Evolutionary conservation across 2,113 vertebrate genomes (phyloP).

Genomic region (Corydoras maculifer): DNA sequence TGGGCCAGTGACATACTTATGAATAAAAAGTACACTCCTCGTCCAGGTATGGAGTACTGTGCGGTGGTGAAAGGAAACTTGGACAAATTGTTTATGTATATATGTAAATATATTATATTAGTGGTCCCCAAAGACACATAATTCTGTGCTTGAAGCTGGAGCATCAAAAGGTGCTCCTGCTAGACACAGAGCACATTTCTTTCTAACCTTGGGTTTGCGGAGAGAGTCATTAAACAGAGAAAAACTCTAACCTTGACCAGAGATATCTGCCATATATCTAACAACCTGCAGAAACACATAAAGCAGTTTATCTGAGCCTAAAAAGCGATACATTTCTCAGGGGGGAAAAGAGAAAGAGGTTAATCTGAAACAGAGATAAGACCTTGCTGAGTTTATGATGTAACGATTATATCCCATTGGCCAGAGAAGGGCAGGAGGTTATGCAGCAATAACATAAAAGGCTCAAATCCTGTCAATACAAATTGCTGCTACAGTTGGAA

Average conservation of each 20-base stretch:
- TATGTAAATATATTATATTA: constrained; percentile 32
- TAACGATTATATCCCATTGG: constrained; percentile 33
- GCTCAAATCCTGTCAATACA: constrained; percentile 54
- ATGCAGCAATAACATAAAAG: constrained; percentile 44
- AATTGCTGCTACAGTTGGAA: constrained; percentile 59
- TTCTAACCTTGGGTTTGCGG: constrained; percentile 43
- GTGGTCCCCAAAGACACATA: constrained; percentile 45
- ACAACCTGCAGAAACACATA: constrained; percentile 21
- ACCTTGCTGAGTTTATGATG: constrained; percentile 30
- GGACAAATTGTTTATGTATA: constrained; percentile 36
- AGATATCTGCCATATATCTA: constrained; percentile 40
- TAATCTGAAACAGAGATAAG: constrained; percentile 30
- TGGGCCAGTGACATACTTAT: constrained; percentile 59
- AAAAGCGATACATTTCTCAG: constrained; percentile 22
- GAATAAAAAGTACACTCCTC: constrained; percentile 42
- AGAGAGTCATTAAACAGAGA: constrained; percentile 46
- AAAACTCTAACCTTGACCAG: constrained; percentile 46
- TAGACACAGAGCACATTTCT: constrained; percentile 26
- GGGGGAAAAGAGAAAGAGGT: constrained; percentile 1
- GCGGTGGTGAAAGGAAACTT: constrained; percentile 7
- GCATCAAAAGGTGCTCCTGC: constrained; percentile 30
- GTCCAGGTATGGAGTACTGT: constrained; percentile 1
- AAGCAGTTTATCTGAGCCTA: constrained; percentile 29
- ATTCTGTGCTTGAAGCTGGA: constrained; percentile 30
- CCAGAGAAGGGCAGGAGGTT: constrained; percentile 30